Evolutionary conservation across 2,888 invertebrate genomes (phyloP).

Genomic region (Copidosoma aretas): DNA sequence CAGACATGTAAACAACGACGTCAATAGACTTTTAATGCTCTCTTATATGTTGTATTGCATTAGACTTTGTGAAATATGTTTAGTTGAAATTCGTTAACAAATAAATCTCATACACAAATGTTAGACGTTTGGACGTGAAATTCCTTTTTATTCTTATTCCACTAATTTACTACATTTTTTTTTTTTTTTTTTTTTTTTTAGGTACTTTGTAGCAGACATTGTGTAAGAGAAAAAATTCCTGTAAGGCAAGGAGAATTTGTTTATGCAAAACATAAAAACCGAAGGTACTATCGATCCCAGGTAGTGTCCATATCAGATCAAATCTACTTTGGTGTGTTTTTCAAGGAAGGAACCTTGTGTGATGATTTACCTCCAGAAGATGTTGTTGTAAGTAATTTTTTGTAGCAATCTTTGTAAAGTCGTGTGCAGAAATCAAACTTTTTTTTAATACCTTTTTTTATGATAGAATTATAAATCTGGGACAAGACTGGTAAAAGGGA

Average conservation of each 20-base stretch:
- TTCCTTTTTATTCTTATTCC: not conserved
- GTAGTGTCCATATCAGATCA: slow-evolving; percentile 64
- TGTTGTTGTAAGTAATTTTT: slow-evolving; percentile 62
- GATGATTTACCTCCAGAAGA: slow-evolving; percentile 67
- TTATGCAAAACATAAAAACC: slow-evolving; percentile 70
- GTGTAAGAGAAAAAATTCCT: slow-evolving; percentile 52
- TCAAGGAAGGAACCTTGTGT: slow-evolving; percentile 68
- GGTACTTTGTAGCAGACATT: slow-evolving; percentile 57
- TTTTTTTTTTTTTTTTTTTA: slow-evolving; percentile 34
- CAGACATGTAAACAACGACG: too few relatives aligned
- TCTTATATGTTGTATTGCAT: too few relatives aligned
- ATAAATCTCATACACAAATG: slow-evolving; percentile 22
- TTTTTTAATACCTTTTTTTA: slow-evolving; percentile 3
- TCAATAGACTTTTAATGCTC: too few relatives aligned
- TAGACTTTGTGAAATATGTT: slow-evolving; percentile 31
- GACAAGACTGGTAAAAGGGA: slow-evolving; percentile 61
- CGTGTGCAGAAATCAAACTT: slow-evolving; percentile 8
- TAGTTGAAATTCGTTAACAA: slow-evolving; percentile 23
- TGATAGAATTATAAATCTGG: not conserved
- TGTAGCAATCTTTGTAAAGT: slow-evolving; percentile 3
- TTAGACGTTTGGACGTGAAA: slow-evolving; percentile 15
- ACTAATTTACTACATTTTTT: not conserved
- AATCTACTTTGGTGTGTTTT: slow-evolving; percentile 68
- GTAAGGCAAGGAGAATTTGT: slow-evolving; percentile 62
- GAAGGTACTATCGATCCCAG: slow-evolving; percentile 67